Conservation (phyloP, 2,797 vertebrate genomes). For the Rhodeus uyekii region DNA sequence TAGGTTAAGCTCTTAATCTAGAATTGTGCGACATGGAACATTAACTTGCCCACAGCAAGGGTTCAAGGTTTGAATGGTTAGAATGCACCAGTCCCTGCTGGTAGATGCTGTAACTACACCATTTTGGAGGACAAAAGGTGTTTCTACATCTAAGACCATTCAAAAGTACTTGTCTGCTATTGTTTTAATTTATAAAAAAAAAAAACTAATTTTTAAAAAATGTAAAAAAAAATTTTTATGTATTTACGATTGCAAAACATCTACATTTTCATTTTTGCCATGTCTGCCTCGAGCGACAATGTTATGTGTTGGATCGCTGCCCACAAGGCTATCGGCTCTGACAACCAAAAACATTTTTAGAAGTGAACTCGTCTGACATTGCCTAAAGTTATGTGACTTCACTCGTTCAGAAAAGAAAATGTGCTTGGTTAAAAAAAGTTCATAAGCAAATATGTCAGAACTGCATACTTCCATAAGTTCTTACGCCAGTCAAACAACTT, state of each 20-base stretch:
- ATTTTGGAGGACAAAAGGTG: neutral
- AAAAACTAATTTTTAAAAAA: neutral
- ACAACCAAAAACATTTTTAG: neutral
- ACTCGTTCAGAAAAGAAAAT: neutral
- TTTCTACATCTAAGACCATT: neutral
- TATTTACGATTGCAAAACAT: neutral
- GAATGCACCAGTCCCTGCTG: neutral
- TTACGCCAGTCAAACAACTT: neutral
- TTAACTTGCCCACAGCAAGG: neutral
- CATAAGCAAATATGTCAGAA: neutral
- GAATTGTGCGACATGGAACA: slow-evolving; percentile 34
- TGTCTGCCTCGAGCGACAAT: neutral
- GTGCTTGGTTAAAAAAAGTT: neutral
- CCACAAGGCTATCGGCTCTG: neutral
- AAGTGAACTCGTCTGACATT: neutral
- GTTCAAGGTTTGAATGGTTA: neutral
- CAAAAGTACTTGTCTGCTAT: neutral
- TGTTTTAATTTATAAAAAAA: neutral
- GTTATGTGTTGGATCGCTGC: neutral
- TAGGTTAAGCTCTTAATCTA: slow-evolving; percentile 36
- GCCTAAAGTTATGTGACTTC: neutral
- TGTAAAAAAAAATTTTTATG: no score
- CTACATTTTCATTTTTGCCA: neutral
- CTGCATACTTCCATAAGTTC: neutral
- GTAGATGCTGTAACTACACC: neutral